These are phyloP conservation scores for Ahaetulla prasina DNA, from an alignment of 2,113 vertebrate species.

Conservation along the genomic window DNA sequence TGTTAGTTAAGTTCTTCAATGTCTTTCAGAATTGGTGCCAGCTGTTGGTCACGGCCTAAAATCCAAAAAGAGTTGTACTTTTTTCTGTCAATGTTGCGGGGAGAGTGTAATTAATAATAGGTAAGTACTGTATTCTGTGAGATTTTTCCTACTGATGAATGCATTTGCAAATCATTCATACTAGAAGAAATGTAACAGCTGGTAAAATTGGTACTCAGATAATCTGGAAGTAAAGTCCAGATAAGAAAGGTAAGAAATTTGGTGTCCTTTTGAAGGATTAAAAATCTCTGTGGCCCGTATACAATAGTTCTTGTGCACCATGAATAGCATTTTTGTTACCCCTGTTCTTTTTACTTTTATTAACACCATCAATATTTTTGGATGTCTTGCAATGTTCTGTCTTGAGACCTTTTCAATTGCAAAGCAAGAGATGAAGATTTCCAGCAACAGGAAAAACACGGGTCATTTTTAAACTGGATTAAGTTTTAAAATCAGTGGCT, in stretches of 20 bases:
- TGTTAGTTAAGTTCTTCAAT: constrained; percentile 25
- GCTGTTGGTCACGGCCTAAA: constrained; percentile 69
- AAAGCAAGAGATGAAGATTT: background rate
- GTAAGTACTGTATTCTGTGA: constrained; percentile 70
- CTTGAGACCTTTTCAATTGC: background rate
- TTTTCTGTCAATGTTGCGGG: constrained; percentile 87
- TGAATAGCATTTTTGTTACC: background rate
- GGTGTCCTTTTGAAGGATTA: background rate
- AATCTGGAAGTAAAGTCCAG: background rate
- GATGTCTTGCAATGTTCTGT: background rate
- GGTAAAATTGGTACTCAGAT: background rate
- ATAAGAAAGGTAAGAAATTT: background rate
- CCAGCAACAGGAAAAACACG: background rate
- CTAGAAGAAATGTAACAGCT: background rate
- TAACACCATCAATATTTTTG: background rate
- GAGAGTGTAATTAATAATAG: constrained; percentile 74
- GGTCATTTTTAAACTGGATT: background rate
- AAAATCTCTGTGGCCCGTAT: background rate
- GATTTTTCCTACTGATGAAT: background rate
- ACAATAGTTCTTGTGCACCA: background rate
- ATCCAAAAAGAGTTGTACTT: constrained; percentile 69
- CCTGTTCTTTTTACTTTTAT: background rate
- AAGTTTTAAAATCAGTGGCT: background rate
- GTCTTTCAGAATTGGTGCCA: constrained; percentile 67
- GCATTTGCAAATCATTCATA: background rate